Base-by-base conservation (phyloP, 2,888 invertebrate species). In the Choristoneura rosaceana region DNA sequence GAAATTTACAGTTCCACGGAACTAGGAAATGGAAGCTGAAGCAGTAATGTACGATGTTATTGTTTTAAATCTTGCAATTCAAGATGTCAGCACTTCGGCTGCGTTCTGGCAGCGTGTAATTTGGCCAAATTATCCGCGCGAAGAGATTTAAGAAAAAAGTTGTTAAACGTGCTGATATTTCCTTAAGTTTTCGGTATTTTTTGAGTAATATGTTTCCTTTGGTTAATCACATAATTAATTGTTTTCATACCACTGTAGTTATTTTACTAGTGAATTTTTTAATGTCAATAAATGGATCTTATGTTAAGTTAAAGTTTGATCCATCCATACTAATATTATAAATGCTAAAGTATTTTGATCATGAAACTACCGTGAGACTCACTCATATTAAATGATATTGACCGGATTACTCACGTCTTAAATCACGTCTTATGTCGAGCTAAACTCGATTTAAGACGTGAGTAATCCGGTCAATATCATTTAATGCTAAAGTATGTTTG, bases 121-220 rank as follows among this genome's bases (percentile, higher is more conserved):
- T 69, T 73, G 73, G 63, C 52, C 64, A 69, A 69, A 68, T 64
- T 52, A 69, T 68, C 45, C 47, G 55, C 67, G 55, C 38, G 17
- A 58, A 69, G 62, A 55, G 63, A 70, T 63, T 50, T 63, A 70
- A 45, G 38, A 71, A 67, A 68, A 71, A 71, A 68, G 61, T 55
- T 34, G 67, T 47, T 45, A 7, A 61, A 17, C 62, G 38, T 15
- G 62, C 47, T 71, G 71, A 68, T 71, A 63, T 71, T 71, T 71
- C 71, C 71, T 71, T 43, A 58, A 55, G 34, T 38, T 14, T 38
- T 62, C 38, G 62, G 67, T 71, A 71, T 71, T 71, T 58, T 47
- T 71, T 71, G 68, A 71, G 71, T 71, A 68, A 68, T 68, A 71
- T 63, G 67, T 71, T 65, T 47, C 45, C 47, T 68, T 71, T 58